Base-by-base conservation (phyloP, 2,797 vertebrate species). In the Mus minutoides region DNA sequence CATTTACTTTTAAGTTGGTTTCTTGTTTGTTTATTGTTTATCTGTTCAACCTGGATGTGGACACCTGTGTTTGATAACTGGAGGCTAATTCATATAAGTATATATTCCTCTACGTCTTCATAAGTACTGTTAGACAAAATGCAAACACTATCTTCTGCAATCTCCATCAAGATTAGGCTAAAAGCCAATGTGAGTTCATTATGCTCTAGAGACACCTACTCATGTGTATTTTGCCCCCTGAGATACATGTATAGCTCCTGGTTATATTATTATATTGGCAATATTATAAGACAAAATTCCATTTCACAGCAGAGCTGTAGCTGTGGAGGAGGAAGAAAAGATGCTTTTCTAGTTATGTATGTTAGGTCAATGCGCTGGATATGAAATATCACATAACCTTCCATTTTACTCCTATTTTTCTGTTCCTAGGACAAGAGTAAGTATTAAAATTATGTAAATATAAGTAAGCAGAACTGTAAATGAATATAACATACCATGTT, bases 391-490 rank as follows among this genome's bases (percentile, higher is more conserved):
- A 82, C 2, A 67, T 7, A 14, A 6, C 31, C 26, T 69, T 90
- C 24, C 13, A 77, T 62, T 93, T 22, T 67, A 40, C 14, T 12
- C 1, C 37, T 34, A 29, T 76, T 85, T 52, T 6, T 60, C 17
- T 52, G 1, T 60, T 69, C 78, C 52, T 49, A 73, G 64, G 46
- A 88, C 12, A 79, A 94, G 90, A 56, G 95, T 94, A 77, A 97
- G 77, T 95, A 73, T 69, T 46, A 62, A 37, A 60, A 76, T 16
- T 7, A 54, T 13, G 19, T 31, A 46, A 58, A 7, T 40, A 46
- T 26, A 71, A 8, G 16, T 6, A 6, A 3, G 52, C 56, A 67
- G 21, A 88, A 77, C 0, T 24, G 10, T 4, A 91, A 83, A 9
- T 49, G 1, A 0, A 3, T 31, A 13, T 77, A 75, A 52, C 78